Base-by-base conservation (phyloP, 2,797 vertebrate species). In the Esox masquinongy region DNA sequence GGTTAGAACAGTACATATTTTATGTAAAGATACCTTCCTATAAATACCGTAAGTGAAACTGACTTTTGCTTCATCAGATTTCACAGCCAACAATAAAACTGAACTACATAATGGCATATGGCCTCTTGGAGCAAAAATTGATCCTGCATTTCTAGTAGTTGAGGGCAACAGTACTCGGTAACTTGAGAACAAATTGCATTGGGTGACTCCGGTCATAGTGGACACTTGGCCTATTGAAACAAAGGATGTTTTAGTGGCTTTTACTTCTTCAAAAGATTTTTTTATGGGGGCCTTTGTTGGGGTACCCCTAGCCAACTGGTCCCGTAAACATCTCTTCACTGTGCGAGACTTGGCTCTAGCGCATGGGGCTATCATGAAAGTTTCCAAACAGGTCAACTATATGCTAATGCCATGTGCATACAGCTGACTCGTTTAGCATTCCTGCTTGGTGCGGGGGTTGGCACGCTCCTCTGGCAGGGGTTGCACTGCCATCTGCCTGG, bases 371-470 rank as follows among this genome's bases (percentile, higher is more conserved):
- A 71, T 77, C 80, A 74, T 73, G 68, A 77, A 84, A 86, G 77
- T 85, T 83, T 92, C 86, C 79, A 90, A 93, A 88, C 89, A 91
- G 90, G 91, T 94, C 92, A 93, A 89, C 91, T 92, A 83, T 91
- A 89, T 76, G 75, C 83, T 90, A 91, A 92, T 90, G 88, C 84
- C 84, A 72, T 77, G 68, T 88, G 89, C 87, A 88, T 88, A 89
- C 90, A 93, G 90, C 90, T 91, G 88, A 91, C 83, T 85, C 74
- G 73, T 83, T 87, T 78, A 84, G 80, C 64, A 78, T 83, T 83
- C 74, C 22, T 73, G 80, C 74, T 77, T 72, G 78, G 80, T 72
- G 70, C 5, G 63, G 53, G 72, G 74, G 68, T 82, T 89, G 86
- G 88, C 86, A 83, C 50, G 34, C 72, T 64, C 53, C 70, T 72